Conservation (phyloP, 2,888 invertebrate genomes). For the Boloria euphrosyne region DNA sequence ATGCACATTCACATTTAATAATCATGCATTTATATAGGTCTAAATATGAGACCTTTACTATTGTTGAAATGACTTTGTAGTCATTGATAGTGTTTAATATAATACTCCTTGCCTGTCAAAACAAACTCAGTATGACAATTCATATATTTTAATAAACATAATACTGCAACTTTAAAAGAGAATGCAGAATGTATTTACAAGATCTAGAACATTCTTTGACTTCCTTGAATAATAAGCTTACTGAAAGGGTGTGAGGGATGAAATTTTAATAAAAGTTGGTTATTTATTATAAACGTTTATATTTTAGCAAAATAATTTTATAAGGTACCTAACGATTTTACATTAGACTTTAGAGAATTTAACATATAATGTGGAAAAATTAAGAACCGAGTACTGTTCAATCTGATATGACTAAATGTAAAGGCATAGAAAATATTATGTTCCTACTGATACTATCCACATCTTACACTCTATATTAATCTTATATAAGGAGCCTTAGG, state of each 20-base stretch:
- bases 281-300: slow-evolving; percentile 32
- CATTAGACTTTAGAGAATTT: slow-evolving; percentile 18
- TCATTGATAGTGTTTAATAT: slow-evolving; percentile 1
- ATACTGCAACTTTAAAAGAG: slow-evolving; percentile 21
- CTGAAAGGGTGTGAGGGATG: slow-evolving; percentile 41
- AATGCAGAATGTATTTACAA: slow-evolving; percentile 44
- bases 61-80: neutral
- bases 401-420: slow-evolving; percentile 8
- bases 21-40: slow-evolving; percentile 20
- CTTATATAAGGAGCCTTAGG: slow-evolving; percentile 34
- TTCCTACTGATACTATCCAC: slow-evolving; percentile 13
- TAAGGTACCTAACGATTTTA: slow-evolving; percentile 31
- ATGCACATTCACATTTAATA: slow-evolving; percentile 27
- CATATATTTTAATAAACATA: neutral
- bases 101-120: slow-evolving; percentile 10
- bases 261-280: slow-evolving; percentile 45
- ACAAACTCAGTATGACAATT: slow-evolving; percentile 14
- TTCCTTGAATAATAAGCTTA: slow-evolving; percentile 31
- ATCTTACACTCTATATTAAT: slow-evolving; percentile 5
- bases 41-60: slow-evolving; percentile 11
- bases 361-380: slow-evolving; percentile 23
- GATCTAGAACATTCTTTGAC: slow-evolving; percentile 67
- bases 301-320: slow-evolving; percentile 27
- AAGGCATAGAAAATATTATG: slow-evolving; percentile 11
- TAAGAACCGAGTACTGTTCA: slow-evolving; percentile 18